phyloP scores from a whole-genome alignment of 2,888 invertebrate species.

The Drosophila limbata region DNA sequence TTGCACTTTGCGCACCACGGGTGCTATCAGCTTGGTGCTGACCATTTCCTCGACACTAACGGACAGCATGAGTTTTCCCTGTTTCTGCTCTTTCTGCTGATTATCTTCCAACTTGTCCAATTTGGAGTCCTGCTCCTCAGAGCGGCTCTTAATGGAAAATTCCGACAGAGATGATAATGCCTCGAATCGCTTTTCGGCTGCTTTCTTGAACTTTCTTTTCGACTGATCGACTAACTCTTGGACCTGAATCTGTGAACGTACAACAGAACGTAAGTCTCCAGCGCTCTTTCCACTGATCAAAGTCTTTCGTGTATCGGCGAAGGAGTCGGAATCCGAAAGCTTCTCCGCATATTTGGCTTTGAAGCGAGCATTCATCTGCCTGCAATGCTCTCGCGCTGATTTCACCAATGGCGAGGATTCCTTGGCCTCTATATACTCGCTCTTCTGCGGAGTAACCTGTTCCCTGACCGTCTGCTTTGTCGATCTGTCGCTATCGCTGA shows the following conservation, averaged over 20 bases:
- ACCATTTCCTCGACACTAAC: conserved; percentile 69
- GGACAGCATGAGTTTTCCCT: background rate
- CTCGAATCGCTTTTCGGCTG: conserved; percentile 2
- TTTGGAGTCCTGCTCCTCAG: background rate
- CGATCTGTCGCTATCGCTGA: background rate
- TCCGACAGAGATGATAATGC: background rate
- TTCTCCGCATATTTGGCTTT: conserved; percentile 1
- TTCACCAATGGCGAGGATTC: conserved; percentile 2
- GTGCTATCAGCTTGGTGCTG: conserved; percentile 74
- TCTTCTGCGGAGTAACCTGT: background rate
- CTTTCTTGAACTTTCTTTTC: conserved; percentile 7
- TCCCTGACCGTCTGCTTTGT: background rate
- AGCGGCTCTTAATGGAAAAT: background rate
- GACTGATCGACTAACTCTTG: conserved; percentile 58
- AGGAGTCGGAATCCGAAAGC: conserved; percentile 8
- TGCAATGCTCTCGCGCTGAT: conserved; percentile 21
- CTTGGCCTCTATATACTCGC: background rate
- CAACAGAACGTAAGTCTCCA: conserved; percentile 56
- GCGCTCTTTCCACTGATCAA: conserved; percentile 67
- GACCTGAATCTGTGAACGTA: conserved; percentile 67
- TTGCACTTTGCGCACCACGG: conserved; percentile 78
- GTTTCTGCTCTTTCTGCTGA: background rate
- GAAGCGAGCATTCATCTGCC: conserved; percentile 3
- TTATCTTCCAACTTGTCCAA: background rate
- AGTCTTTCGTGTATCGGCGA: conserved; percentile 29